Evolutionary conservation across 2,113 vertebrate genomes (phyloP), one percentile per base, ranked within the genome.

Genomic region (Naja naja): DNA sequence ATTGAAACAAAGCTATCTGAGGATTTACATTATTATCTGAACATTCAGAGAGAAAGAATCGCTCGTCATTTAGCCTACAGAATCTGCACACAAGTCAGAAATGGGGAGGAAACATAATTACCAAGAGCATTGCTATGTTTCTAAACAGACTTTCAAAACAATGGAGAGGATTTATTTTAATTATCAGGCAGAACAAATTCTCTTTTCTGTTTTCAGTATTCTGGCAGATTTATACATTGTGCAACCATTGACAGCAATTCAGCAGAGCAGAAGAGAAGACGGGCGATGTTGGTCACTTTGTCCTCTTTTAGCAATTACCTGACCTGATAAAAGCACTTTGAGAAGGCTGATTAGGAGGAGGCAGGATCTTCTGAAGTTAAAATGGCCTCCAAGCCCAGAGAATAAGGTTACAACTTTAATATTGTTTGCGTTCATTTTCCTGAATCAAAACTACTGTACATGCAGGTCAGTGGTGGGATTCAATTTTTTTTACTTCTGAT

Each of bases 1-100:
- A 91, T 94, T 6, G 0, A 88, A 93, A 94, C 95, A 55, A 74
- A 89, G 39, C 53, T 53, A 55, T 89, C 14, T 45, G 64, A 18
- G 39, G 39, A 89, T 54, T 55, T 85, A 85, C 2, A 30, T 39
- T 27, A 74, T 55, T 69, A 92, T 56, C 43, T 45, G 53, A 92
- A 89, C 30, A 89, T 53, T n/a, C 34, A 85, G 25, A 22, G 11
- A 56, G 34, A 86, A 85, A 81, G 34, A 92, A 55, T 74, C 10
- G 2, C 11, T 22, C 11, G 8, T 81, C 1, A 47, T 85, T 56
- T 85, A 34, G 20, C 34, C 58, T 95, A n/a, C n/a, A 58, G 34
- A 39, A 0, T 3, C 0, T 0, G 5, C 0, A 1, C 56, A 45
- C 18, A 56, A 81, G 55, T 47, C 9, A 1, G 92, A 43, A 91